Base-by-base conservation (phyloP, 2,888 invertebrate genomes). In the Asteroscopus sphinx region DNA sequence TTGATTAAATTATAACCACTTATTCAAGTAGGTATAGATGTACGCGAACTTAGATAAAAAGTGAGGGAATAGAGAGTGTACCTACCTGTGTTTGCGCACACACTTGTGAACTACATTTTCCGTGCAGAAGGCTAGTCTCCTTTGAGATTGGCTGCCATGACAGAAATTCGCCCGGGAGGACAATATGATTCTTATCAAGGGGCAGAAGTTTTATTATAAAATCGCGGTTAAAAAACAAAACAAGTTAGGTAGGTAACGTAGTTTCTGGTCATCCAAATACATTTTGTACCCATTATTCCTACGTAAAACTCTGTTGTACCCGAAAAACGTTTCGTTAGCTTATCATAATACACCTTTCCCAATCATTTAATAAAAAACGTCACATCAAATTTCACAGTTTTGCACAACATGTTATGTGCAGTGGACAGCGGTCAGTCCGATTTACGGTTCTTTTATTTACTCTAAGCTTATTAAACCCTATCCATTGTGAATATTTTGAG, bases 381-480 rank as follows among this genome's bases (percentile, higher is more conserved):
- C 92, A 89, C 82, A 86, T 88, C 78, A 60, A 83, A 90, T 91
- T 89, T 64, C 64, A 82, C 77, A 83, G 70, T 66, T 59, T 54
- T 68, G 60, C 62, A 67, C 76, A 68, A 83, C 64, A 73, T 52
- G 66, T 67, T 73, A 73, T 77, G 82, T 82, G 76, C 79, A 82
- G 73, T 77, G 89, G 85, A 81, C 90, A 91, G 82, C 80, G 92
- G 92, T 90, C 92, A 92, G 85, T 88, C 71, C 80, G 67, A 76
- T 85, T 86, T 89, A 89, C 84, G 83, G 70, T 71, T 84, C 84
- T 87, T 91, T 89, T 93, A 93, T 93, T 93, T 92, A 91, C 90
- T 86, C 76, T 87, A 89, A 92, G 89, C 91, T 87, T 92, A 92
- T 93, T 93, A 92, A 92, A 93, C 92, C 93, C 92, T 84, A 89